Conservation (phyloP, 2,113 vertebrate genomes). For the Patagioenas fasciata region DNA sequence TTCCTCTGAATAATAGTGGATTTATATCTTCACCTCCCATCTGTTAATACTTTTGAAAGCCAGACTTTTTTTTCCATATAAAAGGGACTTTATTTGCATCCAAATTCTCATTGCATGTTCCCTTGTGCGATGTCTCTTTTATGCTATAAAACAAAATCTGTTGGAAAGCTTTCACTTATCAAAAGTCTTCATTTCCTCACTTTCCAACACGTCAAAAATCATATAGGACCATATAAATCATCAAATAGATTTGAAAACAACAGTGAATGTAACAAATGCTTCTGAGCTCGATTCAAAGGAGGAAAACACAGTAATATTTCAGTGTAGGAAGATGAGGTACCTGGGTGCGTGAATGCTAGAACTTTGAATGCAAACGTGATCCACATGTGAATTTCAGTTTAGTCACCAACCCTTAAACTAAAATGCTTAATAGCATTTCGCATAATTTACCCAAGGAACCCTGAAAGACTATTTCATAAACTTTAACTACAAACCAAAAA, state of each 20-base stretch:
- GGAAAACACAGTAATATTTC: neutral
- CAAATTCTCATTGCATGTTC: neutral
- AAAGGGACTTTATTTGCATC: neutral
- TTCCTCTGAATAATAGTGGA: neutral
- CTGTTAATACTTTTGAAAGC: neutral
- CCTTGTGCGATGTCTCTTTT: rapidly evolving
- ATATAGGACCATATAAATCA: neutral
- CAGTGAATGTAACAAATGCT: neutral
- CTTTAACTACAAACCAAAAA: neutral
- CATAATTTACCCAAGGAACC: neutral
- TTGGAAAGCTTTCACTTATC: neutral
- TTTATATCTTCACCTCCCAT: neutral
- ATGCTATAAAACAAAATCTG: neutral
- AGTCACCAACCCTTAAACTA: neutral
- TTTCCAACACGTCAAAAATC: neutral
- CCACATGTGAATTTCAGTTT: neutral
- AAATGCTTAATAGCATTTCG: neutral
- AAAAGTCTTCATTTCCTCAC: neutral
- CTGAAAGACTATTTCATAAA: neutral
- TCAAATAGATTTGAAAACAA: neutral
- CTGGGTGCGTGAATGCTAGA: neutral
- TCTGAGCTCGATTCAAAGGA: neutral
- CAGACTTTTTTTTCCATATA: neutral
- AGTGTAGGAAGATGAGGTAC: neutral
- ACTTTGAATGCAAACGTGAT: neutral